Evolutionary conservation across 1,140 invertebrate species (phyloP), one percentile per base, ranked within the genome.

Genomic region (Whitmania pigra): DNA sequence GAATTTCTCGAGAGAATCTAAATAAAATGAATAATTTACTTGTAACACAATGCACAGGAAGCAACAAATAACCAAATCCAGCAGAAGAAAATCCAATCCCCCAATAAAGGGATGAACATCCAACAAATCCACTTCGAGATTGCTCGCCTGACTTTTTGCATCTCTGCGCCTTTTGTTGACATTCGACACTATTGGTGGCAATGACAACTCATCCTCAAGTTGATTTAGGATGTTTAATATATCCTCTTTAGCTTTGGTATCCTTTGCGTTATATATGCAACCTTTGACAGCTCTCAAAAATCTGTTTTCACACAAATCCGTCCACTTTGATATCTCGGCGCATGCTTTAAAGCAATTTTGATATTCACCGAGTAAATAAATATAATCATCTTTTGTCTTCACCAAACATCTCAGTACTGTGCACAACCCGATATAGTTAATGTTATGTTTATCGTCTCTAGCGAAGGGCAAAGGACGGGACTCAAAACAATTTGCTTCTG

Each of bases 281-380:
- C 73, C 49, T 74, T 85, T 84, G 0, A 88, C 78, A 15, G 85
- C 85, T 27, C 81, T 79, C 49, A 88, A 83, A 20, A 92, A 82
- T 79, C 93, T 89, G 25, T 92, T 84, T 84, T 96, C 93, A 85
- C 92, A 94, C 79, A 93, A 93, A 77, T 89, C 90, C 0, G 92
- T 94, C 92, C 92, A 95, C 36, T 90, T 84, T 11, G 92, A 94
- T 1, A 87, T 85, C 49, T 73, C 73, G 4, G 73, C 73, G 66
- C 73, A 73, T 3, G 73, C 73, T 63, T 71, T 71, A 40, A 73
- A 53, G 40, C 73, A 73, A 27, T 55, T 71, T 29, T 71, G 31
- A 20, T 53, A 13, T 31, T 70, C 43, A n/a, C 72, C 72, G 49
- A 69, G 53, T 27, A 73, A 36, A 68, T 68, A 68, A 27, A 40